These are phyloP conservation scores for Dendrocincla fuliginosa DNA, from an alignment of 2,797 vertebrate genomes.

Conservation along the genomic window DNA sequence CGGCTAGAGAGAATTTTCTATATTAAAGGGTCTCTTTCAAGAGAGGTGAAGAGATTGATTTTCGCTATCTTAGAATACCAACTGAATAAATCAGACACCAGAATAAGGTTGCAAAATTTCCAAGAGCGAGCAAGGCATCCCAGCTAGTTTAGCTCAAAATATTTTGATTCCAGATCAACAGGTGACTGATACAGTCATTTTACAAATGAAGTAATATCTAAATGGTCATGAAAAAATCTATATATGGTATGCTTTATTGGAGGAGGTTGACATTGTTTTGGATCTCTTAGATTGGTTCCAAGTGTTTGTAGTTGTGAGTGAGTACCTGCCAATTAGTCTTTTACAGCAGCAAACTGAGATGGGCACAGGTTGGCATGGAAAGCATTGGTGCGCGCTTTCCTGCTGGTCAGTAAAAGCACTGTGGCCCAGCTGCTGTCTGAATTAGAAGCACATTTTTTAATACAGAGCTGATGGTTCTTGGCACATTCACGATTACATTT, in stretches of 20 bases:
- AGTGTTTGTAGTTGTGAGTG: background rate
- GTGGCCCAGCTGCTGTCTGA: background rate
- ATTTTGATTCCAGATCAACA: background rate
- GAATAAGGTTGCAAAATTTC: background rate
- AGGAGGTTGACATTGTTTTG: background rate
- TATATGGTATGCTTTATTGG: background rate
- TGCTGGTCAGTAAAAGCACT: background rate
- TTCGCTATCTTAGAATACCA: background rate
- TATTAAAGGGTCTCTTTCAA: background rate
- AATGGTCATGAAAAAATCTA: background rate
- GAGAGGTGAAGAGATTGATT: background rate
- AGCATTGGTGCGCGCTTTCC: accelerated
- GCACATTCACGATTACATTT: background rate
- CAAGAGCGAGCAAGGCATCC: background rate
- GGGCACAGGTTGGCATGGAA: accelerated
- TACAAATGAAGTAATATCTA: background rate
- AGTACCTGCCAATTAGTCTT: background rate
- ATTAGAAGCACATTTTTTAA: background rate
- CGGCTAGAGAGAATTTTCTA: background rate
- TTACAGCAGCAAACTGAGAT: background rate
- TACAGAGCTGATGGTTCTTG: background rate
- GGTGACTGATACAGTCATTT: background rate
- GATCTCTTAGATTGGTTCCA: background rate
- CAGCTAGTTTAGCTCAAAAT: background rate
- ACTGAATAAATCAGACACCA: background rate